Conservation (phyloP, 2,888 invertebrate species). For the Celastrina argiolus region DNA sequence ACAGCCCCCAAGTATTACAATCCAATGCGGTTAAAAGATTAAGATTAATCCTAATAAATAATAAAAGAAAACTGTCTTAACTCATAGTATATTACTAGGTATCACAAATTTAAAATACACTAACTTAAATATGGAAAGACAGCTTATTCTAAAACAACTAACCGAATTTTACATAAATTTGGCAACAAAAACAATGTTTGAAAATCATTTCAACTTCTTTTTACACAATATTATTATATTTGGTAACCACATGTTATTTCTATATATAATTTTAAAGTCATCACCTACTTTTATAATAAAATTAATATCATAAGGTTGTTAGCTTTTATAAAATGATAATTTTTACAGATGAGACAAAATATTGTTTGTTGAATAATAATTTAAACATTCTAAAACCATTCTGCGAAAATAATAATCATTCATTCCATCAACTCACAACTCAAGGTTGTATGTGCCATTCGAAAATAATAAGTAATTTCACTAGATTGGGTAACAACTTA, state of each 20-base stretch:
- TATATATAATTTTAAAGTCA: not conserved
- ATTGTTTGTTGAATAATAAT: too few species aligned
- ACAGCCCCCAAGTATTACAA: not conserved
- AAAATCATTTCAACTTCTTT: not conserved
- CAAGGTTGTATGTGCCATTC: too few species aligned
- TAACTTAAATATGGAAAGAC: not conserved
- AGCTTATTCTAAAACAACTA: not conserved
- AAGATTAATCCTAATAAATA: not conserved
- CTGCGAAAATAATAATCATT: too few species aligned
- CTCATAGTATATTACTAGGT: constrained; percentile 9
- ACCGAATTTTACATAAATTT: constrained; percentile 8
- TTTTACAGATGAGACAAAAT: too few species aligned
- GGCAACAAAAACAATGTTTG: constrained; percentile 4
- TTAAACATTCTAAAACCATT: too few species aligned
- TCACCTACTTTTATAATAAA: not conserved
- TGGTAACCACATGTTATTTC: constrained; percentile 11
- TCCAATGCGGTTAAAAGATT: not conserved
- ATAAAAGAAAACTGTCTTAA: not conserved
- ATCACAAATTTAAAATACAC: constrained; percentile 16
- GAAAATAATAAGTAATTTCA: too few species aligned
- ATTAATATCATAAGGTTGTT: not conserved
- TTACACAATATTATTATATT: not conserved
- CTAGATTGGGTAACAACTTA: too few species aligned
- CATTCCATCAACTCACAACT: too few species aligned
- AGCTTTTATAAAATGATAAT: too few species aligned